Percentiles rank a stretch among this genome's conserved stretches.
These are phyloP conservation scores for Orientallactaga sibirica DNA, from an alignment of 2,797 vertebrate species.

Conservation along the genomic window DNA sequence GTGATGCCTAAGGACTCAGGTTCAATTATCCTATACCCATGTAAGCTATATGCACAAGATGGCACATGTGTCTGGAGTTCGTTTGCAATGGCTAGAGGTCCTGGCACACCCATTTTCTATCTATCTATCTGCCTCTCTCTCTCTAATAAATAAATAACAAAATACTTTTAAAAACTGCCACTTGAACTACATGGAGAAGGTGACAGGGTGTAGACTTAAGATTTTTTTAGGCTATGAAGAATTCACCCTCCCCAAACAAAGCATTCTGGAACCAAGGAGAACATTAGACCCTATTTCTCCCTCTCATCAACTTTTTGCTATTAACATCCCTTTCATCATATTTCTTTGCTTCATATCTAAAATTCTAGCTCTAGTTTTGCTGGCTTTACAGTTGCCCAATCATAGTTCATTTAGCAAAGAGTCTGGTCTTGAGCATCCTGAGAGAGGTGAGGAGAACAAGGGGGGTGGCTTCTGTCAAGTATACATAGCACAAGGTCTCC, in stretches of 20 bases:
- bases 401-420: neutral
- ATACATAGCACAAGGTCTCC: neutral
- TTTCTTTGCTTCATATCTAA: neutral
- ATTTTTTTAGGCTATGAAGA: neutral
- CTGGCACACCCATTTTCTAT: too few species aligned
- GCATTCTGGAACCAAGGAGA: neutral
- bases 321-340: too few species aligned
- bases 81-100: too few species aligned
- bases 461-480: neutral
- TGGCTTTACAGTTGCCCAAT: neutral
- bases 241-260: neutral
- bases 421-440: neutral
- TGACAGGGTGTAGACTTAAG: too few species aligned
- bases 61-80: too few species aligned
- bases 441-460: too few species aligned
- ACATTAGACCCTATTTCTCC: accelerated
- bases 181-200: neutral
- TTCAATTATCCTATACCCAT: too few species aligned
- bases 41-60: too few species aligned
- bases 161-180: neutral
- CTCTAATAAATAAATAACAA: too few species aligned
- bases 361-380: neutral
- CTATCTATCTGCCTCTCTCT: too few species aligned
- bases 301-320: neutral
- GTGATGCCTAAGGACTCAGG: too few species aligned